Conservation (phyloP, 2,113 vertebrate genomes). For the Datnioides undecimradiatus region DNA sequence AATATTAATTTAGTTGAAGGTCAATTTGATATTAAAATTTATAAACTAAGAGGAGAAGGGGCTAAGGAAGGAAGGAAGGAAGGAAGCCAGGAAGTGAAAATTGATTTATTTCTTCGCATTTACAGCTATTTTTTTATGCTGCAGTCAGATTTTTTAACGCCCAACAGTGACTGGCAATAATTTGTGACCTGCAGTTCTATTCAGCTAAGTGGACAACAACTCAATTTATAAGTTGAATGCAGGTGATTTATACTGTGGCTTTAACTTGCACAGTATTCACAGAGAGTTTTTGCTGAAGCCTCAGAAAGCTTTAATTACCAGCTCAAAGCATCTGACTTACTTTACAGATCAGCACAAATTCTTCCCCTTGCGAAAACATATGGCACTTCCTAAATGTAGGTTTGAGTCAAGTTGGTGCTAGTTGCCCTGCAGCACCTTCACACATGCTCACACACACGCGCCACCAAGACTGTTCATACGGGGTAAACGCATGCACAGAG, state of each 20-base stretch:
- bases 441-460: not conserved
- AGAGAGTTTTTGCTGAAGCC: conserved; percentile 63
- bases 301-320: conserved; percentile 66
- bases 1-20: conserved; percentile 12
- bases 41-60: not conserved
- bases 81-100: not conserved
- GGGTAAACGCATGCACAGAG: not conserved
- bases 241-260: conserved; percentile 29
- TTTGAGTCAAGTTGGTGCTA: conserved; percentile 31
- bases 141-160: conserved; percentile 3
- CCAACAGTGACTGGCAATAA: not conserved
- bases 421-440: not conserved
- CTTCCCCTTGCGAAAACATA: conserved; percentile 55
- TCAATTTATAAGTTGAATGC: conserved; percentile 6
- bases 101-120: not conserved
- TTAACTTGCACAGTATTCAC: conserved; percentile 44
- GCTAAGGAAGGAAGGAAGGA: not conserved
- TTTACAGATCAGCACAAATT: conserved; percentile 63
- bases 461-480: not conserved
- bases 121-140: not conserved
- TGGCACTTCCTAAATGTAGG: conserved; percentile 48
- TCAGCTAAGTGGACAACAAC: not conserved
- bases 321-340: conserved; percentile 56
- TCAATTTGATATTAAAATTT: not conserved
- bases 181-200: not conserved